phyloP scores from a whole-genome alignment of 2,888 invertebrate species.

The Trissoscelio sp. region DNA sequence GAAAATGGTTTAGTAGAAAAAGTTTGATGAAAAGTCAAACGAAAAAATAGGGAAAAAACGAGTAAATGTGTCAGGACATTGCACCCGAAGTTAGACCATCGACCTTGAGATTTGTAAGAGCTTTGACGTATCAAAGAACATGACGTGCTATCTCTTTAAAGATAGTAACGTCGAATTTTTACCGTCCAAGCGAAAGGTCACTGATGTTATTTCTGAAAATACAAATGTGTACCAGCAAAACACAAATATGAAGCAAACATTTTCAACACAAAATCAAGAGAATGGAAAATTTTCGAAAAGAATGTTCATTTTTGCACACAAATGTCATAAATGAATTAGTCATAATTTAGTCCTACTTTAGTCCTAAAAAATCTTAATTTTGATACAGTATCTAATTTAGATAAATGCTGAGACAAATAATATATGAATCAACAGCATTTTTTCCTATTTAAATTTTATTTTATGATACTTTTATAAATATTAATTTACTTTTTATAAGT shows the following conservation, averaged over 20 bases:
- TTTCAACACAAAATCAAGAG: no score
- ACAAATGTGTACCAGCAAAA: neutral
- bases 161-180: constrained; percentile 25
- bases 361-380: no score
- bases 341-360: no score
- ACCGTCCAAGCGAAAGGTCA: neutral
- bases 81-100: constrained; percentile 52
- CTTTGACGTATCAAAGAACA: constrained; percentile 48
- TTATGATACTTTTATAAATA: no score
- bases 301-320: no score
- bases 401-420: no score
- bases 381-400: no score
- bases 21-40: constrained; percentile 26
- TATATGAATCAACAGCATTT: no score
- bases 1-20: constrained; percentile 13
- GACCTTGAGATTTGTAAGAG: constrained; percentile 57
- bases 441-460: no score
- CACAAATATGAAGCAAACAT: neutral
- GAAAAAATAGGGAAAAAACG: constrained; percentile 8
- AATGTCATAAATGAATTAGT: no score
- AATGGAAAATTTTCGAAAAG: no score
- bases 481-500: neutral
- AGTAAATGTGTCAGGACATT: constrained; percentile 52
- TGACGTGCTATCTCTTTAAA: constrained; percentile 71
- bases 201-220: neutral